A percentile compares a stretch with the other conserved stretches of the same genome.
These are phyloP conservation scores for Pseudobourletiella spinata DNA, from an alignment of 1,140 invertebrate genomes.

Conservation along the genomic window DNA sequence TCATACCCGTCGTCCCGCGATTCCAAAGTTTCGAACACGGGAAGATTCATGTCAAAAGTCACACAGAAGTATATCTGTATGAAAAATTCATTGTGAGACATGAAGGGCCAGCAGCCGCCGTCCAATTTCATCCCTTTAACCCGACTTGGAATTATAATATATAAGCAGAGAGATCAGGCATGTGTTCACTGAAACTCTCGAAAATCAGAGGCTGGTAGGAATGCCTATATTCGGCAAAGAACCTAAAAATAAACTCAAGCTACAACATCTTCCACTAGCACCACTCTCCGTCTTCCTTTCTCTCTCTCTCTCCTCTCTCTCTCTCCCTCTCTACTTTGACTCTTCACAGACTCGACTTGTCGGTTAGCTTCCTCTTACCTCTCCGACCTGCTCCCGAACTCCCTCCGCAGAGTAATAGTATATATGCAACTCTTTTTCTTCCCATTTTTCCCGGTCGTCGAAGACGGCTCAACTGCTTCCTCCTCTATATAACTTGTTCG, in stretches of 20 bases:
- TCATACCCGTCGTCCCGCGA: too few relatives aligned
- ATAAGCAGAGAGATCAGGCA: conserved; percentile 8
- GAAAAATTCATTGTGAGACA: not conserved
- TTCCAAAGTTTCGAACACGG: too few relatives aligned
- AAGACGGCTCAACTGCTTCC: too few relatives aligned
- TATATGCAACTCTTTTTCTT: too few relatives aligned
- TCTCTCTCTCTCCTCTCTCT: too few relatives aligned
- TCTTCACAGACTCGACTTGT: too few relatives aligned
- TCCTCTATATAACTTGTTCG: not conserved
- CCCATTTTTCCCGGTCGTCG: too few relatives aligned
- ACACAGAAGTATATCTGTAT: conserved; percentile 1
- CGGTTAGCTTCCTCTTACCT: too few relatives aligned
- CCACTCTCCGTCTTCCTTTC: not conserved
- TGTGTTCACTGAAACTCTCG: conserved; percentile 17
- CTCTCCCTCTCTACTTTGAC: too few relatives aligned
- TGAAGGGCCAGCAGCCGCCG: not conserved
- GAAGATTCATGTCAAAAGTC: too few relatives aligned
- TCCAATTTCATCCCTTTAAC: conserved; percentile 3
- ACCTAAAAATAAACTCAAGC: conserved; percentile 31
- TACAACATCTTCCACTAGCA: not conserved
- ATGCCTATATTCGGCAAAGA: conserved; percentile 33
- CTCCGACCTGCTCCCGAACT: not conserved
- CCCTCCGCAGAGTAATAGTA: too few relatives aligned
- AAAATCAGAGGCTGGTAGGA: conserved; percentile 17
- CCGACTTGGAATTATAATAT: conserved; percentile 1